Base-by-base conservation (phyloP, 2,888 invertebrate genomes). In the Hofmannophila pseudospretella region DNA sequence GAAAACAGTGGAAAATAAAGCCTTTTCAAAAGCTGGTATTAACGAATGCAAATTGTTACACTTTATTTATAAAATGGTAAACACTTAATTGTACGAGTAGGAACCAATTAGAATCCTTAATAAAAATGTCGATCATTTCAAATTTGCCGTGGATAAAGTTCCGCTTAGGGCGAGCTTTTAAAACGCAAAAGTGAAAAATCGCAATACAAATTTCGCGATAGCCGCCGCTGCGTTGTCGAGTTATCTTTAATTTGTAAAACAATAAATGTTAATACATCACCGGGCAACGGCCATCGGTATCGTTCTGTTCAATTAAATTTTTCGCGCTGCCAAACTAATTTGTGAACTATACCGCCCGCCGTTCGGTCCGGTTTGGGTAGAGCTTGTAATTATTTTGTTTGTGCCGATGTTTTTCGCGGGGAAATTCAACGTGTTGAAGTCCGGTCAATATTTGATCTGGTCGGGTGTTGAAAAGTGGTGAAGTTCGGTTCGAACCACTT, bases 221-320 rank as follows among this genome's bases (percentile, higher is more conserved):
- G 27, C 48, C 43, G 47, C 56, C 48, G 39, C n/a, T n/a, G 45
- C 54, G 57, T 48, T 51, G 58, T 61, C 58, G 63, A 56, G 72
- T 70, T 71, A 79, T 77, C 77, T 87, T 84, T 78, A 84, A 82
- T 82, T 79, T 79, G 81, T 76, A 72, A 82, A 78, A 74, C 82
- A 84, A 86, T 84, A 82, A 84, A 82, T 82, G 79, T 82, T 79
- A 80, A 84, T 82, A 80, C 76, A 77, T 84, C 84, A 84, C 64
- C 47, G 64, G 70, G 56, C 55, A 56, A 12, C 60, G 58, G 46
- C 58, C 53, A 58, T 54, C 53, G 57, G 51, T 33, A 59, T 57
- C 51, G 59, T 58, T 54, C 53, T 56, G 65, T 76, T 65, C 73
- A 76, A 80, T 82, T 77, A 73, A 77, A 72, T 78, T 78, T 84